phyloP scores from a whole-genome alignment of 2,888 invertebrate species.

The Ischnus inquisitorius region DNA sequence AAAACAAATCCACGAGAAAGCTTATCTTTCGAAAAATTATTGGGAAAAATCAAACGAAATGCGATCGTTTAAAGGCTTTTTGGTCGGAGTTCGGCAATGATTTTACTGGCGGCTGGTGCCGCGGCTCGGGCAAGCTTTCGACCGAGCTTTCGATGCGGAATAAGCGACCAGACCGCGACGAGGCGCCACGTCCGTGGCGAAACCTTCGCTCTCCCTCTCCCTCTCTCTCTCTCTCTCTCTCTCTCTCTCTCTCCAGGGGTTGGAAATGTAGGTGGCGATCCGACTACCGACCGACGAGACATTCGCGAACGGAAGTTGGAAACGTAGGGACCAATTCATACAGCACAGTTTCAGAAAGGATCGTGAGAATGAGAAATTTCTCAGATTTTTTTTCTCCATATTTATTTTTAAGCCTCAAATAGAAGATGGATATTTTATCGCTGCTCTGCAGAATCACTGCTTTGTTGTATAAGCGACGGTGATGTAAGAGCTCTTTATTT shows the following conservation, averaged over 20 bases:
- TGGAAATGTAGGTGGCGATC: conserved; percentile 49
- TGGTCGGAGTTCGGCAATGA: neutral
- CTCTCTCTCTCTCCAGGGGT: conserved; percentile 37
- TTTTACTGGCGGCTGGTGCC: conserved; percentile 53
- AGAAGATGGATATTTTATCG: neutral
- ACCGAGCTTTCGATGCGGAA: conserved; percentile 43
- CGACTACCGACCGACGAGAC: conserved; percentile 60
- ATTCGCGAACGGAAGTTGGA: conserved; percentile 11
- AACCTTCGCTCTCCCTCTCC: conserved; percentile 8
- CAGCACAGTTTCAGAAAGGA: neutral
- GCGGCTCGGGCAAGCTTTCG: conserved; percentile 10
- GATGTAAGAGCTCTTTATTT: neutral
- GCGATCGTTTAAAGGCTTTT: neutral
- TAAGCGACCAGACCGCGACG: conserved; percentile 16
- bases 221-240: too few species aligned
- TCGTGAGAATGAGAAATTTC: neutral
- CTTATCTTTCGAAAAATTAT: neutral
- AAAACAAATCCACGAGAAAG: neutral
- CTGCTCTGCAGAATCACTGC: neutral
- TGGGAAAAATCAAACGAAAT: neutral
- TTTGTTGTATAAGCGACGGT: neutral
- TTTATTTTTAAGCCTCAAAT: neutral
- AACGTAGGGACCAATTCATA: conserved; percentile 57
- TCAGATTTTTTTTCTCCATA: neutral
- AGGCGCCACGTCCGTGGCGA: conserved; percentile 59